Percentiles rank a stretch among this genome's conserved stretches.
These are phyloP conservation scores for Adineta ricciae DNA, from an alignment of 2,888 invertebrate genomes.

Conservation along the genomic window DNA sequence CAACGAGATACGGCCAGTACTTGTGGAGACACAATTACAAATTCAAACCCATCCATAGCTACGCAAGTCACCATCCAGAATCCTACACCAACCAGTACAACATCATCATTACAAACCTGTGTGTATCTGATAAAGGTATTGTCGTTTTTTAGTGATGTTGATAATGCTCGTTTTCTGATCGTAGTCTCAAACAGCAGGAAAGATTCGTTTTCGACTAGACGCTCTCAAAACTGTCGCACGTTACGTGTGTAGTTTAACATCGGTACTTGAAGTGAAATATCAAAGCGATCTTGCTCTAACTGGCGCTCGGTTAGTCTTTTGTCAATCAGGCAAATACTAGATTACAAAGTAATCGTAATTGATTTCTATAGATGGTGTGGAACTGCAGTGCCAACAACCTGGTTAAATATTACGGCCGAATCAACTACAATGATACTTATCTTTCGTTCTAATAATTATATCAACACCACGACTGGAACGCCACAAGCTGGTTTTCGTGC, in stretches of 20 bases:
- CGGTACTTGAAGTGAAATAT: neutral
- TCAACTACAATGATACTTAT: neutral
- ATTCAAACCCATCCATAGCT: neutral
- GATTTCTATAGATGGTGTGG: neutral
- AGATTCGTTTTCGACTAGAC: neutral
- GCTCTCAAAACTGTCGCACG: neutral
- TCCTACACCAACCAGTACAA: neutral
- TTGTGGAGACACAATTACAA: neutral
- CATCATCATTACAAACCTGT: neutral
- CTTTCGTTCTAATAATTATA: neutral
- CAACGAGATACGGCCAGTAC: neutral
- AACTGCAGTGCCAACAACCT: neutral
- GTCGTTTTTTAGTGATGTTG: neutral
- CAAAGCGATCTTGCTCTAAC: neutral
- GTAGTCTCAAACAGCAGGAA: neutral
- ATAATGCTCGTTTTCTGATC: no score
- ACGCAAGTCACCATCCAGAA: neutral
- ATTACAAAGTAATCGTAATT: no score
- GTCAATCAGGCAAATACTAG: no score
- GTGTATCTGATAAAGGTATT: neutral
- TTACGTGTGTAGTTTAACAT: neutral
- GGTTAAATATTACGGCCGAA: neutral
- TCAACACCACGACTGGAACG: neutral
- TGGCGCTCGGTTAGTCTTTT: conserved; percentile 21
- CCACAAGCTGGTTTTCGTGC: neutral